These are phyloP conservation scores for Theonella swinhoei DNA, from an alignment of 37 sponge, comb jelly and placozoan genomes.

Conservation along the genomic window DNA sequence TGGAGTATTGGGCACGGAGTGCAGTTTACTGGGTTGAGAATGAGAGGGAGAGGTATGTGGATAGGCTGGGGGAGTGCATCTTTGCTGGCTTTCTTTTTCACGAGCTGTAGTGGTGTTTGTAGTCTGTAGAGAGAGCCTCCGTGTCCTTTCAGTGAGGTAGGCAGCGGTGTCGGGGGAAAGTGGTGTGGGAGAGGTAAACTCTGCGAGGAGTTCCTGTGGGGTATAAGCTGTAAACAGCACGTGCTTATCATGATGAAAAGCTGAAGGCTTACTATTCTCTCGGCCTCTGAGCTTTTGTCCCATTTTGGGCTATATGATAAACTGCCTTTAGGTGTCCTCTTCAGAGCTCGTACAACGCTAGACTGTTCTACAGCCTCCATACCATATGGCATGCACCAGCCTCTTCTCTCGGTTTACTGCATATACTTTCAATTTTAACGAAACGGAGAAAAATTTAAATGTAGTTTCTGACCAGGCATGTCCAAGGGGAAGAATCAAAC, in stretches of 20 bases:
- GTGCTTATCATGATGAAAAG: background rate
- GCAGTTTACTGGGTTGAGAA: too few species aligned
- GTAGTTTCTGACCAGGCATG: background rate
- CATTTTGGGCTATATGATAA: background rate
- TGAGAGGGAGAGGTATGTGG: background rate
- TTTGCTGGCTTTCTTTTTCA: background rate
- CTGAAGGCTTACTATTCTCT: background rate
- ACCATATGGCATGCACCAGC: too few species aligned
- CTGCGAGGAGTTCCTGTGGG: slow-evolving; percentile 5
- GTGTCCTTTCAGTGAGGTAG: background rate
- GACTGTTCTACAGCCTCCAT: background rate
- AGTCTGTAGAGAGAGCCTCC: background rate
- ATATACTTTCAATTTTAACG: background rate
- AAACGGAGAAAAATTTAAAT: background rate
- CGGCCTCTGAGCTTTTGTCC: background rate
- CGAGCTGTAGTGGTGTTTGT: background rate
- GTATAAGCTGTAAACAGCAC: background rate
- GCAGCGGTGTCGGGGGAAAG: slow-evolving; percentile 10
- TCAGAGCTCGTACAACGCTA: slow-evolving; percentile 9
- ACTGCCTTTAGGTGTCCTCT: slow-evolving; percentile 24
- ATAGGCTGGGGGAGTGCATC: background rate
- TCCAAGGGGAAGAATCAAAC: background rate
- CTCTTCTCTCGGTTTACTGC: background rate
- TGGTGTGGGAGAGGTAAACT: background rate
- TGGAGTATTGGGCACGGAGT: too few species aligned